A percentile compares a stretch with the other conserved stretches of the same genome.
These are phyloP conservation scores for Melikaiella ostensackeni DNA, from an alignment of 2,888 invertebrate genomes.

Conservation along the genomic window DNA sequence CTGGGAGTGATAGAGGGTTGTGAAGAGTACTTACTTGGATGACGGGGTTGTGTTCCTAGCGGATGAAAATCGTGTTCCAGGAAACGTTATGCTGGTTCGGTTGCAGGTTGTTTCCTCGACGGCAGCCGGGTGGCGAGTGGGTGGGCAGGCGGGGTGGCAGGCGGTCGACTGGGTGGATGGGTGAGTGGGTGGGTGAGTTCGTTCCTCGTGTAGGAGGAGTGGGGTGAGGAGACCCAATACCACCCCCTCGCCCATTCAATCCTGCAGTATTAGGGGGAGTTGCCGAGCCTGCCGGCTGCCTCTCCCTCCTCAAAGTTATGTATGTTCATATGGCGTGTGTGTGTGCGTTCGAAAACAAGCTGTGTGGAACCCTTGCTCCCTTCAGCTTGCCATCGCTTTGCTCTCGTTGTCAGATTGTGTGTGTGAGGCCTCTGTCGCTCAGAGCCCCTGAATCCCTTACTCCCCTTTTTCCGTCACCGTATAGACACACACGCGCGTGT, in stretches of 20 bases:
- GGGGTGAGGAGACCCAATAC: conserved; percentile 72
- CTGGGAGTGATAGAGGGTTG: background rate
- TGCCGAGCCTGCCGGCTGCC: conserved; percentile 63
- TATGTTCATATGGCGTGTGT: conserved; percentile 1
- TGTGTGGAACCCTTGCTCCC: conserved; percentile 34
- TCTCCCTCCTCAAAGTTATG: conserved; percentile 47
- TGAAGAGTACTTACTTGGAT: conserved; percentile 38
- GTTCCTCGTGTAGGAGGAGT: conserved; percentile 69
- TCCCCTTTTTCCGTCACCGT: conserved; percentile 45
- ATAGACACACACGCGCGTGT: background rate
- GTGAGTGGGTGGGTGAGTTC: conserved; percentile 63
- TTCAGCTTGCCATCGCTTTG: conserved; percentile 29
- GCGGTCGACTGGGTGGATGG: conserved; percentile 67
- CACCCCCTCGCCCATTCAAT: conserved; percentile 71
- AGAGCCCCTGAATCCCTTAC: conserved; percentile 45
- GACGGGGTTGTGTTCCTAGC: conserved; percentile 20
- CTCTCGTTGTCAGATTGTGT: background rate
- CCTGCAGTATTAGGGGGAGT: conserved; percentile 68
- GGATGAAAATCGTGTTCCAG: conserved; percentile 66
- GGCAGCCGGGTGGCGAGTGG: conserved; percentile 77
- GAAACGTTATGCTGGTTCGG: conserved; percentile 69
- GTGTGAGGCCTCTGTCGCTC: conserved; percentile 26
- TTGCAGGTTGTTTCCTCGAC: conserved; percentile 77
- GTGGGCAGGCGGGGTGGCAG: conserved; percentile 76
- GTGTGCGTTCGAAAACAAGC: conserved; percentile 33